Evolutionary conservation across 2,888 invertebrate species (phyloP).

Genomic region (Agriopis marginaria): DNA sequence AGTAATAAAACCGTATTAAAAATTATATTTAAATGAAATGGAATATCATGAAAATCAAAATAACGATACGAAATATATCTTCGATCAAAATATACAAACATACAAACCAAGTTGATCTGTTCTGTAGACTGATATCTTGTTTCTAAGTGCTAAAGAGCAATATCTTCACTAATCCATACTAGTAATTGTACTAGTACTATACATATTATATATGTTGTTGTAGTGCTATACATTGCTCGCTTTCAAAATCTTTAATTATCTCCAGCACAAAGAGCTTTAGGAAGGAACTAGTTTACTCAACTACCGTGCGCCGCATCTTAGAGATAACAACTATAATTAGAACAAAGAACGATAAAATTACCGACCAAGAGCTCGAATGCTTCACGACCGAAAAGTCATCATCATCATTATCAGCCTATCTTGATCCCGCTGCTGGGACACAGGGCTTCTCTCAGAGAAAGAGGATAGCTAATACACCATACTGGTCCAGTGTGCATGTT

Average conservation of each 20-base stretch:
- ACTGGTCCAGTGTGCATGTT: no score
- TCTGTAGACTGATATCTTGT: background rate
- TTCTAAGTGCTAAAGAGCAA: background rate
- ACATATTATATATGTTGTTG: no score
- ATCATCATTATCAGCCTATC: no score
- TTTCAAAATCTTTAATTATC: slow-evolving; percentile 22
- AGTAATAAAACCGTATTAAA: no score
- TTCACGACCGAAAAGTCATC: slow-evolving; percentile 9
- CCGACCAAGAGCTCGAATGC: slow-evolving; percentile 9
- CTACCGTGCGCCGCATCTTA: slow-evolving; percentile 25
- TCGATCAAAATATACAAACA: background rate
- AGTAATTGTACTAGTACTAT: no score
- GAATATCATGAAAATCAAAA: no score
- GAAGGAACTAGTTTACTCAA: slow-evolving; percentile 27
- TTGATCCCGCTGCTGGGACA: no score
- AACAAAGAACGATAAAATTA: slow-evolving; percentile 31
- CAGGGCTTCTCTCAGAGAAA: no score
- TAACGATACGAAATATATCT: no score
- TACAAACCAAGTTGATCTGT: background rate
- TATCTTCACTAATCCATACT: background rate
- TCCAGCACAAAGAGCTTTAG: slow-evolving; percentile 10
- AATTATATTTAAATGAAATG: no score
- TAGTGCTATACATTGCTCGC: no score
- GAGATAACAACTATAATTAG: slow-evolving; percentile 33
- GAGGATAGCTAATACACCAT: no score